These are phyloP conservation scores for Ichneumoninae sp. DNA, from an alignment of 2,888 invertebrate genomes.

Conservation along the genomic window DNA sequence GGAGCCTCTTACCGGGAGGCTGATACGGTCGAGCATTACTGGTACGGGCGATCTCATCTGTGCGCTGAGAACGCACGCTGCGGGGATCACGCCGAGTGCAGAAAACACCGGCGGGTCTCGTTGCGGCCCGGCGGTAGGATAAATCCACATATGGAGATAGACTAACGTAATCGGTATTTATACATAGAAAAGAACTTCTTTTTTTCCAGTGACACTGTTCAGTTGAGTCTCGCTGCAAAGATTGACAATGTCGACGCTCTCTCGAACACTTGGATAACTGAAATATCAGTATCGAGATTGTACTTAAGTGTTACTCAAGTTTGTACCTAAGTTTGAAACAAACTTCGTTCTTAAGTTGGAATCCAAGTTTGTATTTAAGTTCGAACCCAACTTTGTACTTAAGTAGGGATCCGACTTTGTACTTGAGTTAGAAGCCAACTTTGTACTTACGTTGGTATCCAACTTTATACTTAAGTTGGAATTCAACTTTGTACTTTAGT, in stretches of 20 bases:
- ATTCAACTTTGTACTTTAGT: neutral
- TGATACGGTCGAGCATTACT: conserved; percentile 11
- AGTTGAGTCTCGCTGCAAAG: neutral
- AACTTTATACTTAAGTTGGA: neutral
- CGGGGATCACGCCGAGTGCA: conserved; percentile 14
- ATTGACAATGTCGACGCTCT: neutral
- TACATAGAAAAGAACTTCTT: conserved; percentile 8
- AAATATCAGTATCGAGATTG: neutral
- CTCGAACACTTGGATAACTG: neutral
- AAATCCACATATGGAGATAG: conserved; percentile 52
- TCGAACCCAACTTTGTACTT: neutral
- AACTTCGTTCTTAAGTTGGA: neutral
- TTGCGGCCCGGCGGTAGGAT: conserved; percentile 3
- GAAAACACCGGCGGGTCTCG: conserved; percentile 36
- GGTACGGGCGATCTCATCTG: conserved; percentile 39
- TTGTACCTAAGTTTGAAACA: neutral
- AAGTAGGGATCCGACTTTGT: neutral
- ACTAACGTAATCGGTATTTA: conserved; percentile 57
- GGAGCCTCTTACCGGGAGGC: conserved; percentile 26
- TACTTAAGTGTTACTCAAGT: neutral
- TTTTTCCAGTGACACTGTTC: neutral
- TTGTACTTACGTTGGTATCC: neutral
- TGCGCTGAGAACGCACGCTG: conserved; percentile 41
- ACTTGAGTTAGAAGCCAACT: neutral
- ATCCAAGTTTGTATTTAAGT: neutral